phyloP scores from a whole-genome alignment of 2,888 invertebrate species.

The Syrphus vitripennis region DNA sequence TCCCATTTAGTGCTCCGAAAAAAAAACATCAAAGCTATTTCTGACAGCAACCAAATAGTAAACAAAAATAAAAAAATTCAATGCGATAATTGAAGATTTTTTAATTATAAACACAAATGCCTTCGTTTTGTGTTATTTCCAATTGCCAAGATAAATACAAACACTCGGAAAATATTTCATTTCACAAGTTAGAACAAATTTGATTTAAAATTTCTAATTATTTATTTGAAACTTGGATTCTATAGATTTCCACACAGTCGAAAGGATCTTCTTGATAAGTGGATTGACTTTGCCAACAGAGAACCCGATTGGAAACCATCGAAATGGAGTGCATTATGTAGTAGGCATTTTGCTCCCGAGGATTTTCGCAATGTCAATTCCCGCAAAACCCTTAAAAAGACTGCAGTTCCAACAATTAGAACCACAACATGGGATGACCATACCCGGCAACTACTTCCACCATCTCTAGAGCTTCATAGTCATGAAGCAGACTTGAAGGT shows the following conservation, averaged over 20 bases:
- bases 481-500: conserved; percentile 45
- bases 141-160: conserved; percentile 80
- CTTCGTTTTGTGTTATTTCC: conserved; percentile 79
- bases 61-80: not conserved
- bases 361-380: conserved; percentile 78
- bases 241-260: conserved; percentile 80
- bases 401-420: conserved; percentile 76
- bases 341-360: conserved; percentile 78
- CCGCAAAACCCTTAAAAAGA: conserved; percentile 78
- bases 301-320: conserved; percentile 79
- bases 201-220: no score
- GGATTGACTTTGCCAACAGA: conserved; percentile 79
- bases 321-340: conserved; percentile 80
- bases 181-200: conserved; percentile 77
- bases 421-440: conserved; percentile 34
- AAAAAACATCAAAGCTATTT: not conserved
- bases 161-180: conserved; percentile 79
- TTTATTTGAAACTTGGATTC: no score
- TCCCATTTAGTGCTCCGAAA: not conserved
- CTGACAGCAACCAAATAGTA: not conserved
- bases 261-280: conserved; percentile 77
- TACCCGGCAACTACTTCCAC: not conserved
- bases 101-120: conserved; percentile 74
- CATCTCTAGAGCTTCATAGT: not conserved
- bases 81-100: not conserved